These are phyloP conservation scores for Petrocephalus schoutedeni DNA, from an alignment of 2,797 vertebrate species.

Conservation along the genomic window DNA sequence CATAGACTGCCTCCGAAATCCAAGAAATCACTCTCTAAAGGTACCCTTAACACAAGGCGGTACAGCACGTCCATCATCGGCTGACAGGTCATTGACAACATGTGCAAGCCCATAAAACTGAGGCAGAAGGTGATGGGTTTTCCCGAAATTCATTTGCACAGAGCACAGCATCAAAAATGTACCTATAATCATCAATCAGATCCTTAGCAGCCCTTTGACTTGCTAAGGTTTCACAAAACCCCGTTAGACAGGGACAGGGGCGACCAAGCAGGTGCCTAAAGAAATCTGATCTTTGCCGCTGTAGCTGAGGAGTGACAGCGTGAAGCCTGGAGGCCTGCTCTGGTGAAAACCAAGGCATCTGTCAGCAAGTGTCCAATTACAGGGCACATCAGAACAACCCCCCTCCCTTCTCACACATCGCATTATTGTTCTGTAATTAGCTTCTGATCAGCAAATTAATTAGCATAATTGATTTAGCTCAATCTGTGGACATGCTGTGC, in stretches of 20 bases:
- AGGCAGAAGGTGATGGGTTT: neutral
- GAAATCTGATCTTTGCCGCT: conserved; percentile 27
- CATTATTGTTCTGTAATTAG: conserved; percentile 41
- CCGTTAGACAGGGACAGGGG: neutral
- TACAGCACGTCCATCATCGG: neutral
- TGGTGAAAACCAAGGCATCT: conserved; percentile 32
- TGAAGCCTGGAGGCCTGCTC: conserved; percentile 19
- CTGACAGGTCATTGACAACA: neutral
- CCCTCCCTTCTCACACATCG: conserved; percentile 24
- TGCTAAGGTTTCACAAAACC: neutral
- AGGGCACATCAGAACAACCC: conserved; percentile 32
- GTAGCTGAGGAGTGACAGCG: conserved; percentile 41
- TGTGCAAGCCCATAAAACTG: neutral
- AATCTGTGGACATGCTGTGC: conserved; percentile 33
- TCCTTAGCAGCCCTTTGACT: neutral
- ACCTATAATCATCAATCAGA: neutral
- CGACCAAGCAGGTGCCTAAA: neutral
- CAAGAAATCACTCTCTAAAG: conserved; percentile 23
- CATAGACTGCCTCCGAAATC: conserved; percentile 18
- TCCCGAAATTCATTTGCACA: neutral
- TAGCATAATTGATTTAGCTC: conserved; percentile 36
- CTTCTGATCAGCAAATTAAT: conserved; percentile 42
- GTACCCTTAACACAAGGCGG: neutral
- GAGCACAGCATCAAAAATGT: neutral
- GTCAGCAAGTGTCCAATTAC: conserved; percentile 26